These are phyloP conservation scores for Hyperoplus immaculatus DNA, from an alignment of 2,797 vertebrate species.

Conservation along the genomic window DNA sequence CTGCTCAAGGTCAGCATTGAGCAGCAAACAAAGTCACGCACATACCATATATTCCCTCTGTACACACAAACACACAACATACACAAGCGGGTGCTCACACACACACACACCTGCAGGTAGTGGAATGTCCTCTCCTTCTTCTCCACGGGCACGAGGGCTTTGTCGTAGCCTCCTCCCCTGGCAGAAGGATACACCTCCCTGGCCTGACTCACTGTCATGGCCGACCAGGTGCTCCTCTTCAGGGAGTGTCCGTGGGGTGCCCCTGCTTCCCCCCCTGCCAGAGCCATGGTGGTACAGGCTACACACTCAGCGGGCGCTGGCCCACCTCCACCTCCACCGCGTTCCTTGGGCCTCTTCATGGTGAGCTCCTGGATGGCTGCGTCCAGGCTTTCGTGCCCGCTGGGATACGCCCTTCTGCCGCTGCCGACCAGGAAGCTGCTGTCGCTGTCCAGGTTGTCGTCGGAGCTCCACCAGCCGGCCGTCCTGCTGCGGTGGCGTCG, in stretches of 20 bases:
- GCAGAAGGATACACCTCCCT: slow-evolving; percentile 93
- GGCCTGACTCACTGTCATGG: slow-evolving; percentile 98
- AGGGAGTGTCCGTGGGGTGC: slow-evolving; percentile 87
- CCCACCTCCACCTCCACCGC: slow-evolving; percentile 67
- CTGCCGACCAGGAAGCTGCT: slow-evolving; percentile 93
- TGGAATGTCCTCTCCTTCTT: slow-evolving; percentile 93
- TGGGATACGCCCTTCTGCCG: slow-evolving; percentile 81
- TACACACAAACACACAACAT: slow-evolving; percentile 5
- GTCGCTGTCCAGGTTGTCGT: slow-evolving; percentile 98
- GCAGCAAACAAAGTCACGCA: neutral
- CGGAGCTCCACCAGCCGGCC: slow-evolving; percentile 99
- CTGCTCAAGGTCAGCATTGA: neutral
- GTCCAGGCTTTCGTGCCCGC: slow-evolving; percentile 91
- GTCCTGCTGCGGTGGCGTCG: slow-evolving; percentile 87
- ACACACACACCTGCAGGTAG: slow-evolving; percentile 94
- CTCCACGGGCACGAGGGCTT: slow-evolving; percentile 94
- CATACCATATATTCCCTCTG: neutral
- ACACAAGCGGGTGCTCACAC: slow-evolving; percentile 52
- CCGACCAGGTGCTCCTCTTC: slow-evolving; percentile 98
- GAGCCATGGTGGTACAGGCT: slow-evolving; percentile 95
- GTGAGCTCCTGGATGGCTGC: slow-evolving; percentile 97
- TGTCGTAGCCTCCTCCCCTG: slow-evolving; percentile 87
- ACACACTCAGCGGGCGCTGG: slow-evolving; percentile 91
- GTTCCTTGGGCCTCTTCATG: slow-evolving; percentile 92
- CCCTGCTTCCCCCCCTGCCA: slow-evolving; percentile 88